Conservation (phyloP, 2,888 invertebrate species). For the Sussaba pulchella region DNA sequence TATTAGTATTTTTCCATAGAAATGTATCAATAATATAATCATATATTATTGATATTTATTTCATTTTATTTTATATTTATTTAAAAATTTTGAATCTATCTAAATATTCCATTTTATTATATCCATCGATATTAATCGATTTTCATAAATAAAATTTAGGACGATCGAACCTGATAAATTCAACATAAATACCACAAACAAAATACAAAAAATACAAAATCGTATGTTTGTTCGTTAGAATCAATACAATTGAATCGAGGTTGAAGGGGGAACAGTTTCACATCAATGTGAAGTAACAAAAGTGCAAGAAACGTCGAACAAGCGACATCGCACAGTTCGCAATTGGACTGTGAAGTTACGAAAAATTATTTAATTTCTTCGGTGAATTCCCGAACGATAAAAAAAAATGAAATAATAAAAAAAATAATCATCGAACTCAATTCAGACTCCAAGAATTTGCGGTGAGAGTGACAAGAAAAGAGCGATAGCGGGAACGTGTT, state of each 20-base stretch:
- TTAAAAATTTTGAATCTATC: too few relatives aligned
- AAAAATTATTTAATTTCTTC: slow-evolving; percentile 1
- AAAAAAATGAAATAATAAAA: not conserved
- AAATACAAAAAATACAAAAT: too few relatives aligned
- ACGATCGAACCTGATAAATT: slow-evolving; percentile 14
- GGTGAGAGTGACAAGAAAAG: too few relatives aligned
- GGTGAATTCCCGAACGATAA: not conserved
- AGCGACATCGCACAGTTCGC: slow-evolving; percentile 34
- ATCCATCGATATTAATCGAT: too few relatives aligned
- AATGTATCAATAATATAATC: too few relatives aligned
- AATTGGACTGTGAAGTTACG: slow-evolving; percentile 47
- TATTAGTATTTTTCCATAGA: too few relatives aligned
- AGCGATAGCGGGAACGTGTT: not conserved
- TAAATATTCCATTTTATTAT: too few relatives aligned
- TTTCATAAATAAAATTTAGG: not conserved
- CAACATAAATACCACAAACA: not conserved
- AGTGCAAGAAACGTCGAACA: slow-evolving; percentile 4
- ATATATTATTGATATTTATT: too few relatives aligned
- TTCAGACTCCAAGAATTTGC: too few relatives aligned
- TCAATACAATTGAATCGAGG: not conserved
- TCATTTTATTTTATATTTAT: too few relatives aligned
- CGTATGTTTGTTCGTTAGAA: not conserved
- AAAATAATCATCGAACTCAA: not conserved
- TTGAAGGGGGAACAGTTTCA: not conserved
- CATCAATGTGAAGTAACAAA: not conserved